phyloP scores from a whole-genome alignment of 2,797 vertebrate species.

The Hephaestus fuliginosus region DNA sequence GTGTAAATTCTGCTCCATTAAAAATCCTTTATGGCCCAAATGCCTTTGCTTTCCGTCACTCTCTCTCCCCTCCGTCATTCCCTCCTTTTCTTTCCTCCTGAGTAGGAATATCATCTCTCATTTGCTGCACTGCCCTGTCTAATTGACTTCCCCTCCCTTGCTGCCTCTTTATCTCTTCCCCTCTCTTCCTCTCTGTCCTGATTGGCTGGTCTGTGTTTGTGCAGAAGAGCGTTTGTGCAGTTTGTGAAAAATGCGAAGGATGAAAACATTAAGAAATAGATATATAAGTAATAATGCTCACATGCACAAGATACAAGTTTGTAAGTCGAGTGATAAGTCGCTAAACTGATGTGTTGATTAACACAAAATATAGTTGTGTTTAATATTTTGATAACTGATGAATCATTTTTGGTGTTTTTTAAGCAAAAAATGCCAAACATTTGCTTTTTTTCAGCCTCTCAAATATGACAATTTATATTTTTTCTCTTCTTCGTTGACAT shows the following conservation, averaged over 20 bases:
- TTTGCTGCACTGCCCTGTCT: slow-evolving; percentile 39
- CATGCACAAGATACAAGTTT: too few species aligned
- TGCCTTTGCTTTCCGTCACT: slow-evolving; percentile 56
- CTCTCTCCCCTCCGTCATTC: slow-evolving; percentile 36
- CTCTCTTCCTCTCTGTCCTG: slow-evolving; percentile 6
- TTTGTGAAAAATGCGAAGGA: not conserved
- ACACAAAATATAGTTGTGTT: not conserved
- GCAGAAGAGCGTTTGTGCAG: not conserved
- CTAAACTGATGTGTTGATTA: not conserved
- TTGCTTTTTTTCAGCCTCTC: slow-evolving; percentile 1
- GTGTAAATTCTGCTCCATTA: slow-evolving; percentile 86
- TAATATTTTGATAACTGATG: not conserved
- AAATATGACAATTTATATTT: not conserved
- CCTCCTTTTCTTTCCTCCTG: slow-evolving; percentile 35
- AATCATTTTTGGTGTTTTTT: not conserved
- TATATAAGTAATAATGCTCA: not conserved
- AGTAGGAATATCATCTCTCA: slow-evolving; percentile 57
- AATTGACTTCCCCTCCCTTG: slow-evolving; percentile 44
- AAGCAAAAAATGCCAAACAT: not conserved
- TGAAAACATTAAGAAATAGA: slow-evolving; percentile 2
- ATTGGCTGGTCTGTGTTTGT: slow-evolving; percentile 19
- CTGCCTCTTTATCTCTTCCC: not conserved
- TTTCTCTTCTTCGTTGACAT: slow-evolving; percentile 3
- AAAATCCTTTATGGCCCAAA: slow-evolving; percentile 67
- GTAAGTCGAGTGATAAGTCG: not conserved